Base-by-base conservation (phyloP, 2,888 invertebrate genomes). In the Hylaea fasciaria region DNA sequence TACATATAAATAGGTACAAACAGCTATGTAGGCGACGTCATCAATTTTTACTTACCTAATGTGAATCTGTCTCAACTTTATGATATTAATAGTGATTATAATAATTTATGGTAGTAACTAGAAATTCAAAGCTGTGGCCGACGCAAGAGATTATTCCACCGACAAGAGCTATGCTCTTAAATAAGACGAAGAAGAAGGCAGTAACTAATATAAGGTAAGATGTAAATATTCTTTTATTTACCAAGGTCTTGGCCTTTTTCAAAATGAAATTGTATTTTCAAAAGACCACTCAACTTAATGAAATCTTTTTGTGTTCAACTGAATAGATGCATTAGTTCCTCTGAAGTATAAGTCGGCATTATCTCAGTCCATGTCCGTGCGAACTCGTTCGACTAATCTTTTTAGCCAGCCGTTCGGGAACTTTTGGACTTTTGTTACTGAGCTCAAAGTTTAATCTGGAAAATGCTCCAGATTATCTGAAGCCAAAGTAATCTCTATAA, bases 381-480 rank as follows among this genome's bases (percentile, higher is more conserved):
- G 16, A 47, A 47, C 32, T 47, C 39, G 47, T 47, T 41, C 29
- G 45, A 53, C 53, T 39, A 63, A 63, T 63, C 57, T 58, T 56
- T 59, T 45, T 47, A 58, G 60, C 48, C 45, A 66, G 60, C 46
- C 57, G 57, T 49, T 43, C 44, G 22, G 45, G 47, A 43, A 56
- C 52, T 29, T 54, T 49, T 13, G 45, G 43, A 61, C 61, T 65
- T 57, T 61, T 61, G 67, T 67, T 63, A 59, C 51, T 55, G 41
- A 48, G 39, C 57, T 58, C 53, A 58, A 48, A 61, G 51, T 65
- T 63, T 65, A 62, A 63, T 63, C 65, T 57, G 32, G 37, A 17
- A 61, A 65, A 58, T 54, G 60, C 46, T 60, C 16, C 51, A 62
- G 56, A 62, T 62, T 49, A 62, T 46, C 54, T 28, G 28, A 53